Base-by-base conservation (phyloP, 2,797 vertebrate species). In the Siniperca scherzeri region DNA sequence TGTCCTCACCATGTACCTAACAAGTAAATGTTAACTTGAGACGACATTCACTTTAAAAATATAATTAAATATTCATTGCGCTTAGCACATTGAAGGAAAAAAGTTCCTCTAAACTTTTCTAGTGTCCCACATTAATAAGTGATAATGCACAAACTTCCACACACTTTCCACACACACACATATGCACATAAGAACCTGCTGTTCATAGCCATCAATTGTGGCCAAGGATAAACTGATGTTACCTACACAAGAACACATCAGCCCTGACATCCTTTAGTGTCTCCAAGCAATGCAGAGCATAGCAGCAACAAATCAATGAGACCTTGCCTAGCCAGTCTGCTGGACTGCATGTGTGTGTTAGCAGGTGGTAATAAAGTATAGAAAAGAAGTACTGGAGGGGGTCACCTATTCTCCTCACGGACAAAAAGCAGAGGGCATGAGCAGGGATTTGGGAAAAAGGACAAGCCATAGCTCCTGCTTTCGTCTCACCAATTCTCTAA, bases 261-360 rank as follows among this genome's bases (percentile, higher is more conserved):
- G 76, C 76, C 80, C 76, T 77, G 64, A 81, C 81, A 84, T 74
- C 36, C 36, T 85, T 84, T 73, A 81, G 77, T 74, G 81, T 88
- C 88, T 87, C 88, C 82, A 76, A 74, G 89, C 85, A 88, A 84
- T 82, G 78, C 36, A 61, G 68, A 70, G 80, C 61, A 62, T 12
- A 76, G 69, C 61, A 70, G 78, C 73, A 84, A 81, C 83, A 86
- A 86, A 91, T 93, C 89, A 90, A 88, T 90, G 61, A 72, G 27
- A 42, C 36, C 53, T 75, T 57, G 56, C 52, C 30, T 61, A 2
- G 76, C 40, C 42, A 57, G 62, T 72, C 48, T 70, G 68, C 60
- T 50, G 48, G 56, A 66, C 70, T 27, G n/a, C 64, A 44, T 70
- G 71, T 52, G 33, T 42, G 36, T 55, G 44, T 53, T 22, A 46